phyloP scores from a whole-genome alignment of 2,797 vertebrate genomes.

The Sebastes jordani region DNA sequence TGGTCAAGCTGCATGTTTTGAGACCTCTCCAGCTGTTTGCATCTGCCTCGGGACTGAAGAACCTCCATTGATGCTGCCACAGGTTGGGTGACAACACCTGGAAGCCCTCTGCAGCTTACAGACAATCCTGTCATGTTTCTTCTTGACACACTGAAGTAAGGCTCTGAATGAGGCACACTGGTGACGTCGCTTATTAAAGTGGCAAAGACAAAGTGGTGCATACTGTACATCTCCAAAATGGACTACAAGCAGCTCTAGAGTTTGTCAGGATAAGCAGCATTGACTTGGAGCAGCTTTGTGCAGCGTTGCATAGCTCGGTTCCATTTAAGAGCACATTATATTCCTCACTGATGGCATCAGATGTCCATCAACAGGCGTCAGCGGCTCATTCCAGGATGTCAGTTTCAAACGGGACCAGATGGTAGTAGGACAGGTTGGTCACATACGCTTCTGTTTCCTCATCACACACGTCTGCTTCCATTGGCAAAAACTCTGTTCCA shows the following conservation, averaged over 20 bases:
- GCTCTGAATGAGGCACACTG: conserved; percentile 64
- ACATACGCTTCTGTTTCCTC: conserved; percentile 93
- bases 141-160: conserved; percentile 8
- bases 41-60: background rate
- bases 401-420: conserved; percentile 96
- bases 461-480: conserved; percentile 86
- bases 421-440: conserved; percentile 98
- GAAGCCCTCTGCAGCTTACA: background rate
- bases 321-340: background rate
- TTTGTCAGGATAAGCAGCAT: conserved; percentile 23
- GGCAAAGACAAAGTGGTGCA: conserved; percentile 7
- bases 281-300: conserved; percentile 7
- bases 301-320: conserved; percentile 40
- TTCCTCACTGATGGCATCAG: background rate
- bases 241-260: background rate
- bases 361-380: conserved; percentile 6
- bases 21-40: conserved; percentile 1
- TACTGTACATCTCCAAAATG: background rate
- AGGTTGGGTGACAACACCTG: background rate
- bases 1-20: background rate
- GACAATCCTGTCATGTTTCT: background rate
- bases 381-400: conserved; percentile 95
- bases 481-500: conserved; percentile 84
- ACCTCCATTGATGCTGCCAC: background rate
- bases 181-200: conserved; percentile 36